phyloP scores from a whole-genome alignment of 2,888 invertebrate species.

The Cryptops parisi region DNA sequence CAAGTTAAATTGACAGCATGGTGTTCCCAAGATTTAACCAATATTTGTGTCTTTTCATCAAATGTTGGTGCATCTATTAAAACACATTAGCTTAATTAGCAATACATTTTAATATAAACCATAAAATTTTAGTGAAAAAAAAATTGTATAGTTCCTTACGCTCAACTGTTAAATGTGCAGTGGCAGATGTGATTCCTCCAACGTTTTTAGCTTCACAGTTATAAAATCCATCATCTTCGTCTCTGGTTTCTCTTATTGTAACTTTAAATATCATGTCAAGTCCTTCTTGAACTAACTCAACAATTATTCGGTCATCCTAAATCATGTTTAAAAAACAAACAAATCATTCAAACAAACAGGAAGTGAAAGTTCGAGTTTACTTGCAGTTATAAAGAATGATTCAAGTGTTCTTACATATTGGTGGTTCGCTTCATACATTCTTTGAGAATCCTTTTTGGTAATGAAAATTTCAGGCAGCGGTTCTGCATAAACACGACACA shows the following conservation, averaged over 20 bases:
- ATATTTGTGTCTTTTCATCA: conserved; percentile 44
- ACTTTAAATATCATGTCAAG: conserved; percentile 36
- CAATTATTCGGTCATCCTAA: conserved; percentile 19
- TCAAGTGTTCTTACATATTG: conserved; percentile 10
- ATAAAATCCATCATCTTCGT: conserved; percentile 72
- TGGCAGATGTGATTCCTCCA: conserved; percentile 20
- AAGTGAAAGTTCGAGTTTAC: background rate
- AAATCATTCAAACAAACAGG: background rate
- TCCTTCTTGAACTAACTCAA: conserved; percentile 16
- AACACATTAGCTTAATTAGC: background rate
- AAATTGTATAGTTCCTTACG: conserved; percentile 21
- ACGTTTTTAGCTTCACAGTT: conserved; percentile 65
- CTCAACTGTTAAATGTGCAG: conserved; percentile 29
- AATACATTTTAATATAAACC: background rate
- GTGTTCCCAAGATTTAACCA: conserved; percentile 63
- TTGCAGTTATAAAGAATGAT: too few relatives aligned
- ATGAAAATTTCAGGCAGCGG: conserved; percentile 11
- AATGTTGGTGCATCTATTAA: conserved; percentile 47
- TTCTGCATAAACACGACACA: conserved; percentile 24
- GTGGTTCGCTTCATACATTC: conserved; percentile 4
- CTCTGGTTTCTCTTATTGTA: conserved; percentile 41
- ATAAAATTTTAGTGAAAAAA: background rate
- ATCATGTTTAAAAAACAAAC: conserved; percentile 1
- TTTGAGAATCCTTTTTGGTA: conserved; percentile 5
- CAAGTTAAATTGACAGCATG: conserved; percentile 71